Base-by-base conservation (phyloP, 2,888 invertebrate species). In the Xylophagus ater region DNA sequence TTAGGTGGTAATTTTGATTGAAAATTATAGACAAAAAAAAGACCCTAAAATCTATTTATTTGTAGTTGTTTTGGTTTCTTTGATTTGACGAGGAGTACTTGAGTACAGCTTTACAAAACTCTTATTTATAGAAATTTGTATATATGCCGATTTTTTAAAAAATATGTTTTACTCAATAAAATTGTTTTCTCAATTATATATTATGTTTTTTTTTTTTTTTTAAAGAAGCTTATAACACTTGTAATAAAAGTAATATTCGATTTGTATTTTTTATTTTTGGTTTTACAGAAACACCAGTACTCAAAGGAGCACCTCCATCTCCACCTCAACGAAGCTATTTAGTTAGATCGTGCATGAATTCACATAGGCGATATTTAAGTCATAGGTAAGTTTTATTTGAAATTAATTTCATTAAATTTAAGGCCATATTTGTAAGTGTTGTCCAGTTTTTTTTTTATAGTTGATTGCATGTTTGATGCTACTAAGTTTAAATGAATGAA, bases 231-330 rank as follows among this genome's bases (percentile, higher is more conserved):
- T 10, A 26, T 26, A 6, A 13, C 10, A 26, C 2, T 2, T 26
- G 2, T 26, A 26, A 9, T 10, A 2, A 6, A 26, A 26, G 13
- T 3, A 26, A 26, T 12, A 13, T n/a, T 9, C 6, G 6, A 26
- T 26, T 12, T 5, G n/a, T 26, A 26, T 34, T 31, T 29, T 30
- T 26, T 21, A 38, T 17, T 49, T 51, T 44, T 49, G n/a, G n/a
- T 61, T 54, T 78, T 78, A 2, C 76, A 88, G 88, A 87, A 81
- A 84, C 79, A 86, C 81, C 83, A 85, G 84, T 85, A 83, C 84
- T 83, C 81, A 81, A 83, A 81, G 82, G 81, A 83, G 85, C 74
- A 72, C 74, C 74, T 71, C 74, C 75, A 74, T 67, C 69, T 68
- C 67, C 65, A 64, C 73, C 73, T 71, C 73, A 75, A 73, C 74